These are phyloP conservation scores for Drosophila azteca DNA, from an alignment of 1,140 invertebrate genomes.

Conservation along the genomic window DNA sequence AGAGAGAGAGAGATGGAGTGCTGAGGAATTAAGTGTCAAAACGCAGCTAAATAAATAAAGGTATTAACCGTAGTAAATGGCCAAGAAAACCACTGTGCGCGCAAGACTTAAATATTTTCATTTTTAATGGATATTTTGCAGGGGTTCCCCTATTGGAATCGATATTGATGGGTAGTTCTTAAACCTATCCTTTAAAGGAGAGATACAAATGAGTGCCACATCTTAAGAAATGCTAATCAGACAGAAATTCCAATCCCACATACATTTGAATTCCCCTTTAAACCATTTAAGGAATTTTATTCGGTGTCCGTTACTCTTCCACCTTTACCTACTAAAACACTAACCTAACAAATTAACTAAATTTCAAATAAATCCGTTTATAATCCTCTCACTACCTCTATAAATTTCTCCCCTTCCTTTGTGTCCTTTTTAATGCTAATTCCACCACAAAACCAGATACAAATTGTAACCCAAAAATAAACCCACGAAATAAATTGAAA, in stretches of 20 bases:
- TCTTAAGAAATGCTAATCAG: no score
- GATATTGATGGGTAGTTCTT: no score
- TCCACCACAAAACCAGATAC: no score
- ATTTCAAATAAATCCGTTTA: not conserved
- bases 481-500: constrained; percentile 22
- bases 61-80: constrained; percentile 46
- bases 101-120: constrained; percentile 20
- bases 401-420: no score
- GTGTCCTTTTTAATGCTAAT: no score
- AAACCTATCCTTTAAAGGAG: no score
- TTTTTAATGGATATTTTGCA: constrained; percentile 23
- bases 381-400: not conserved
- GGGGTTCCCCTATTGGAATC: not conserved
- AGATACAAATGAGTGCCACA: no score
- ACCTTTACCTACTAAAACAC: not conserved
- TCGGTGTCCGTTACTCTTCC: no score
- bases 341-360: constrained; percentile 10
- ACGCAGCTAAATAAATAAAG: constrained; percentile 64
- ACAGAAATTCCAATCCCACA: no score
- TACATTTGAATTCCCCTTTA: no score
- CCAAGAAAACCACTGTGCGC: not conserved
- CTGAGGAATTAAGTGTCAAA: constrained; percentile 60
- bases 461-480: constrained; percentile 12
- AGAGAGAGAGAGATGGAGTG: constrained; percentile 14
- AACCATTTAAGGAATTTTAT: no score